A percentile compares a stretch with the other conserved stretches of the same genome.
Evolutionary conservation across 2,888 invertebrate genomes (phyloP).

Genomic region (Drosophila longiperda): DNA sequence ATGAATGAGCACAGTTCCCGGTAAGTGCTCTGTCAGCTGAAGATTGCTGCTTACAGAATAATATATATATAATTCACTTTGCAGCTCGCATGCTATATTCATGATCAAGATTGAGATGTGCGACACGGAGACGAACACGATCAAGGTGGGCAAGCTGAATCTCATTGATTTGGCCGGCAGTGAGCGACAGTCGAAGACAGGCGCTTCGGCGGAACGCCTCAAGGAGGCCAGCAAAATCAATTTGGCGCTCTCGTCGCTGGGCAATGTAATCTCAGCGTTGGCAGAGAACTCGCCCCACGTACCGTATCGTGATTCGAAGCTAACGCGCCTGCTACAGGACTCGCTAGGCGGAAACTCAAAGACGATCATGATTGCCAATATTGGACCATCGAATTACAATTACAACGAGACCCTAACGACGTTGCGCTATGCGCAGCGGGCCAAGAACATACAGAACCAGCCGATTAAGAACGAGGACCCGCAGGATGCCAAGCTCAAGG

Average conservation of each 20-base stretch:
- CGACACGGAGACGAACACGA: slow-evolving; percentile 87
- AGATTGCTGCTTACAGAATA: neutral
- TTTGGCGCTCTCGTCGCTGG: slow-evolving; percentile 97
- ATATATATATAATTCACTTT: neutral
- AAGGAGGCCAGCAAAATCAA: slow-evolving; percentile 99
- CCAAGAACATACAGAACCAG: slow-evolving; percentile 99
- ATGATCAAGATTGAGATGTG: slow-evolving; percentile 98
- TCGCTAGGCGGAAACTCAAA: slow-evolving; percentile 99
- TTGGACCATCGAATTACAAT: slow-evolving; percentile 98
- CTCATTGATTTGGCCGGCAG: slow-evolving; percentile 99
- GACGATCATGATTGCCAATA: slow-evolving; percentile 99
- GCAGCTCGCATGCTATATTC: slow-evolving; percentile 98
- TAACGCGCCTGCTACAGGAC: slow-evolving; percentile 98
- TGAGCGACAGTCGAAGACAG: slow-evolving; percentile 98
- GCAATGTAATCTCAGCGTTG: slow-evolving; percentile 98
- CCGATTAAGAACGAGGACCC: slow-evolving; percentile 99
- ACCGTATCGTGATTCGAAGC: slow-evolving; percentile 98
- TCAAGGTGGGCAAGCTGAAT: slow-evolving; percentile 96
- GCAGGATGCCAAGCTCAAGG: slow-evolving; percentile 97
- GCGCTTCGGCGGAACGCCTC: slow-evolving; percentile 95
- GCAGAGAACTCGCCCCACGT: slow-evolving; percentile 98
- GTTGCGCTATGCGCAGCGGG: slow-evolving; percentile 97
- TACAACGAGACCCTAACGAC: slow-evolving; percentile 99
- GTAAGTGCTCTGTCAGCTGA: slow-evolving; percentile 40
- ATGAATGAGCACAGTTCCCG: slow-evolving; percentile 99